Conservation (phyloP, 2,888 invertebrate species). For the Agriopis leucophaearia region DNA sequence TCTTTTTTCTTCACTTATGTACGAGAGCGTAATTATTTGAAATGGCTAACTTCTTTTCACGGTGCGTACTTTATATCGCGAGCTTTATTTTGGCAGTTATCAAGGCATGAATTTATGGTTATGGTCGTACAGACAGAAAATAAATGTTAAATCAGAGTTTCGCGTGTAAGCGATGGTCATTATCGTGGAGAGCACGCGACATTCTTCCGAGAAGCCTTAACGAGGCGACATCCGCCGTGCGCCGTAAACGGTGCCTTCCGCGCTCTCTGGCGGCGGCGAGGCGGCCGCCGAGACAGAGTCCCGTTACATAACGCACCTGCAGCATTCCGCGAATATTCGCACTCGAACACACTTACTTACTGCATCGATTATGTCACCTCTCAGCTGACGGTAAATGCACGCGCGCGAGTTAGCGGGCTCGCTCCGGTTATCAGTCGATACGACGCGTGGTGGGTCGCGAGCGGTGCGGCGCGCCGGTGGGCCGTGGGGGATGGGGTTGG, state of each 20-base stretch:
- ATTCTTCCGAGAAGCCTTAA: slow-evolving; percentile 50
- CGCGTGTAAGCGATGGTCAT: slow-evolving; percentile 50
- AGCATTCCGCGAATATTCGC: slow-evolving; percentile 66
- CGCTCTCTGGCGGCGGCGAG: slow-evolving; percentile 27
- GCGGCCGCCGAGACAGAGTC: slow-evolving; percentile 45
- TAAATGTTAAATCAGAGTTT: slow-evolving; percentile 33
- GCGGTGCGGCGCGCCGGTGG: slow-evolving; percentile 55
- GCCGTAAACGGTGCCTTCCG: slow-evolving; percentile 41
- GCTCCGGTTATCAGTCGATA: slow-evolving; percentile 61
- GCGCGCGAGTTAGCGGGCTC: slow-evolving; percentile 45
- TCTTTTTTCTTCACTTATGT: slow-evolving; percentile 54
- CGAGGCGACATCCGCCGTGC: slow-evolving; percentile 48
- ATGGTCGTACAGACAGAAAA: slow-evolving; percentile 26
- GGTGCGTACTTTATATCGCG: slow-evolving; percentile 19
- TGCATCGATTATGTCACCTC: slow-evolving; percentile 84
- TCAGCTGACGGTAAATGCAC: slow-evolving; percentile 69
- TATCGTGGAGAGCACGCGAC: slow-evolving; percentile 50
- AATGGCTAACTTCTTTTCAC: slow-evolving; percentile 31
- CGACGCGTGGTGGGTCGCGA: slow-evolving; percentile 51
- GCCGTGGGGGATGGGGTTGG: slow-evolving; percentile 72
- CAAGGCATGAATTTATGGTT: slow-evolving; percentile 14
- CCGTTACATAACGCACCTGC: slow-evolving; percentile 81
- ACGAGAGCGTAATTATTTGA: slow-evolving; percentile 44
- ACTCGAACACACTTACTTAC: slow-evolving; percentile 79
- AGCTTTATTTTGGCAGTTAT: slow-evolving; percentile 22